Evolutionary conservation across 2,888 invertebrate genomes (phyloP).

Genomic region (Cosmorhoe ocellata): DNA sequence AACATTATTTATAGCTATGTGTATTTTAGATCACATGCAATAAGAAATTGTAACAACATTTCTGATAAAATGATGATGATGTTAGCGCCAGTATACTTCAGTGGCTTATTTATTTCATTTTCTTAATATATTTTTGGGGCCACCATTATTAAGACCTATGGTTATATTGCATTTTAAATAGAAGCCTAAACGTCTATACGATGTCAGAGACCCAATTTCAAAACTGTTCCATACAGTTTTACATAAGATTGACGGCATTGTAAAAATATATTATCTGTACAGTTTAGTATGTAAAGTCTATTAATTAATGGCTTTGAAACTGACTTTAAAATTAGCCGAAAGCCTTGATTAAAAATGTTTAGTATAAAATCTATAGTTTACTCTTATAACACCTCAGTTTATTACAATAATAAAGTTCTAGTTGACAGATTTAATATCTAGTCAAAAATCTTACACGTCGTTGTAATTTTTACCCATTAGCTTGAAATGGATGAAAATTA

Average conservation of each 20-base stretch:
- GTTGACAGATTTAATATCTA: background rate
- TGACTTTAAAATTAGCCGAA: background rate
- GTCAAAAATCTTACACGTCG: background rate
- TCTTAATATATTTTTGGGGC: background rate
- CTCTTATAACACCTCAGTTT: background rate
- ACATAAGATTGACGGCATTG: conserved; percentile 13
- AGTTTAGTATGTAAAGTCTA: conserved; percentile 2
- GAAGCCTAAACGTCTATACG: background rate
- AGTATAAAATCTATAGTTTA: conserved; percentile 19
- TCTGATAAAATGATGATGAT: conserved; percentile 2
- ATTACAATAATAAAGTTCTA: background rate
- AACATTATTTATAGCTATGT: no score
- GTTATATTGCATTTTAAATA: background rate
- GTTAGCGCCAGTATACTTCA: background rate
- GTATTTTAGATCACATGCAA: conserved; percentile 1
- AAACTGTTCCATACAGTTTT: conserved; percentile 1
- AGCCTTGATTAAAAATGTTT: conserved; percentile 18
- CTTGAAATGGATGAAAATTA: background rate
- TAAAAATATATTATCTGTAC: conserved; percentile 15
- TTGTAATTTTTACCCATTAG: background rate
- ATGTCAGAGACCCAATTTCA: no score
- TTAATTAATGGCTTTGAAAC: no score
- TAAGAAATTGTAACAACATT: background rate
- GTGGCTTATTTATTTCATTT: background rate
- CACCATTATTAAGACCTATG: background rate